Conservation (phyloP, 2,888 invertebrate genomes). For the Disparrhopalites patrizii region DNA sequence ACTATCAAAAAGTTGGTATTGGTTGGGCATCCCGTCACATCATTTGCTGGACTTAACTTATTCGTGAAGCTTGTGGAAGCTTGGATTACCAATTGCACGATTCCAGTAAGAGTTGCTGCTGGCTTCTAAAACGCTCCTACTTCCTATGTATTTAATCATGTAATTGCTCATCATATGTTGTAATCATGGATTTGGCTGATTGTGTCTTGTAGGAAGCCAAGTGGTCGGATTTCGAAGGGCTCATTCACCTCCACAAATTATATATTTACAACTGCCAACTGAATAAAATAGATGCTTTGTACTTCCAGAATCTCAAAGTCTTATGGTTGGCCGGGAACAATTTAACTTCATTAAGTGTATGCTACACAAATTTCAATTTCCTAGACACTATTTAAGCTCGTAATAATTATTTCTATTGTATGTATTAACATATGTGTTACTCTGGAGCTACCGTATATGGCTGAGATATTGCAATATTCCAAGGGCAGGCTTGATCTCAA, state of each 20-base stretch:
- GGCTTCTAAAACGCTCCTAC: no score
- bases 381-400: no score
- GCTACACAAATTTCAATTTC: no score
- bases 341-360: constrained; percentile 39
- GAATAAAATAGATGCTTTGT: constrained; percentile 39
- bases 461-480: no score
- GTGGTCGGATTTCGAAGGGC: constrained; percentile 37
- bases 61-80: constrained; percentile 42
- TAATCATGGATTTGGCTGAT: neutral
- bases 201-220: constrained; percentile 34
- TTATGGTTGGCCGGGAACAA: constrained; percentile 45
- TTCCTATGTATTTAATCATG: neutral
- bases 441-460: no score
- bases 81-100: constrained; percentile 43
- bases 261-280: constrained; percentile 44
- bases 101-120: constrained; percentile 30
- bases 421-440: no score
- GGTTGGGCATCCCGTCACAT: constrained; percentile 44
- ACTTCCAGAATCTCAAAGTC: constrained; percentile 39
- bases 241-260: constrained; percentile 38
- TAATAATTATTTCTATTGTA: no score
- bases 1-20: constrained; percentile 42
- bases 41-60: constrained; percentile 41
- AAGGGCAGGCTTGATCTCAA: no score
- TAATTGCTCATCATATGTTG: neutral